Evolutionary conservation across 2,888 invertebrate species (phyloP).

Genomic region (Orthonychiurus folsomi): DNA sequence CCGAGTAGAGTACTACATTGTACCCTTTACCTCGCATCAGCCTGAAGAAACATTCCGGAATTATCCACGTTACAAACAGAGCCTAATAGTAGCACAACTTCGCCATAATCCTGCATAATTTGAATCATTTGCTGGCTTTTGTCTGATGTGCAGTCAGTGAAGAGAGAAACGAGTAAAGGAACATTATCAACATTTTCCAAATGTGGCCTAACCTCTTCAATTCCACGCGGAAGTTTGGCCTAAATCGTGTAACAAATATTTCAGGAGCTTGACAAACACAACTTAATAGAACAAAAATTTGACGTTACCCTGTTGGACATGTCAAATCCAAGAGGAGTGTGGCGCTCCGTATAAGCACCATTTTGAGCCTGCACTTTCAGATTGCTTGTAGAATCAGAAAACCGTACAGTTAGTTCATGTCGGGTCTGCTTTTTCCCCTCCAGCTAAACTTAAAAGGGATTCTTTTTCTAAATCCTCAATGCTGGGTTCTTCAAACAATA

Average conservation of each 20-base stretch:
- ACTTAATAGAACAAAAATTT: too few species aligned
- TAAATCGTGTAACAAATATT: slow-evolving; percentile 44
- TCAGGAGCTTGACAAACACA: neutral
- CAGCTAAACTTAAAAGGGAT: slow-evolving; percentile 14
- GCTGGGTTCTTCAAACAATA: neutral
- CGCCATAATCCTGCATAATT: slow-evolving; percentile 94
- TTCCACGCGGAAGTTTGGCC: slow-evolving; percentile 91
- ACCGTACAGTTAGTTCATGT: neutral
- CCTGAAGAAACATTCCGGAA: slow-evolving; percentile 84
- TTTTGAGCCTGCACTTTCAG: neutral
- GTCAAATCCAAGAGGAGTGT: slow-evolving; percentile 82
- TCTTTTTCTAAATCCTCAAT: slow-evolving; percentile 7
- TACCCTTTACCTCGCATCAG: slow-evolving; percentile 64
- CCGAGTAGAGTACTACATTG: slow-evolving; percentile 5
- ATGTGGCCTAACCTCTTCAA: slow-evolving; percentile 87
- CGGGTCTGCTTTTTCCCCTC: neutral
- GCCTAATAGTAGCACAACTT: slow-evolving; percentile 88
- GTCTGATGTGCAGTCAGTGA: slow-evolving; percentile 94
- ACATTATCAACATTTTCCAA: slow-evolving; percentile 94
- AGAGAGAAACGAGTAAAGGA: slow-evolving; percentile 88
- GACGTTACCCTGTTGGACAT: slow-evolving; percentile 82
- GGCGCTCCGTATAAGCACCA: slow-evolving; percentile 43
- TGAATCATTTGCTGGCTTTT: slow-evolving; percentile 84
- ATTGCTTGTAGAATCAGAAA: slow-evolving; percentile 1
- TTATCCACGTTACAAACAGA: slow-evolving; percentile 85